Percentiles rank a stretch among this genome's conserved stretches.
These are phyloP conservation scores for Trisateles emortualis DNA, from an alignment of 2,888 invertebrate species.

Conservation along the genomic window DNA sequence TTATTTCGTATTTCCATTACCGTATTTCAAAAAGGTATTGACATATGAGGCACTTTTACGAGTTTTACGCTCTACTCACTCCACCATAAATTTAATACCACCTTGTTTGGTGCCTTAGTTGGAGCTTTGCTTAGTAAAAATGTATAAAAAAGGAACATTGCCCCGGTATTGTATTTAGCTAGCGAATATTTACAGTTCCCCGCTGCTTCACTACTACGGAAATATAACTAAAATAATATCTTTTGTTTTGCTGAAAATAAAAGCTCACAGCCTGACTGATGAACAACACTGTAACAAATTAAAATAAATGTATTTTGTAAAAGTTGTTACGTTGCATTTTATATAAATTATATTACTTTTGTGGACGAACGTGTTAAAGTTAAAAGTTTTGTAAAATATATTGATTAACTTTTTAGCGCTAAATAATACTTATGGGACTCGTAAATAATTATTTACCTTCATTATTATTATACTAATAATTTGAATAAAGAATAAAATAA, in stretches of 20 bases:
- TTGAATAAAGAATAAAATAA: too few species aligned
- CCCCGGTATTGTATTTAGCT: conserved; percentile 36
- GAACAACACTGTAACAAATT: conserved; percentile 27
- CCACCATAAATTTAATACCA: conserved; percentile 73
- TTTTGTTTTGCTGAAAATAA: conserved; percentile 36
- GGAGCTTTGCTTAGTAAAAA: conserved; percentile 56
- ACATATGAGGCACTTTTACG: conserved; percentile 86
- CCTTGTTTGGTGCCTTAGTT: conserved; percentile 65
- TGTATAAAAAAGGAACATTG: conserved; percentile 48
- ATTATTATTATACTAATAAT: too few species aligned
- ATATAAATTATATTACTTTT: background rate
- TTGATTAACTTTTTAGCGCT: too few species aligned
- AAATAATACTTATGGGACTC: too few species aligned
- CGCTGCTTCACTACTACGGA: conserved; percentile 20
- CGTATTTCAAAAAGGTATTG: conserved; percentile 87
- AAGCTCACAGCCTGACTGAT: conserved; percentile 19
- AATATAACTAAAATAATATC: conserved; percentile 33
- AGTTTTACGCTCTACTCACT: conserved; percentile 75
- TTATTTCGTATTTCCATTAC: conserved; percentile 87
- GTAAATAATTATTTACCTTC: too few species aligned
- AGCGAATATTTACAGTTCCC: conserved; percentile 36
- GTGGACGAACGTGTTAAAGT: too few species aligned
- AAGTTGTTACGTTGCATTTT: background rate
- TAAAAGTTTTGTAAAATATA: too few species aligned
- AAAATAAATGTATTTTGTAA: conserved; percentile 19